Evolutionary conservation across 2,113 vertebrate genomes (phyloP).

Genomic region (Esox niger): DNA sequence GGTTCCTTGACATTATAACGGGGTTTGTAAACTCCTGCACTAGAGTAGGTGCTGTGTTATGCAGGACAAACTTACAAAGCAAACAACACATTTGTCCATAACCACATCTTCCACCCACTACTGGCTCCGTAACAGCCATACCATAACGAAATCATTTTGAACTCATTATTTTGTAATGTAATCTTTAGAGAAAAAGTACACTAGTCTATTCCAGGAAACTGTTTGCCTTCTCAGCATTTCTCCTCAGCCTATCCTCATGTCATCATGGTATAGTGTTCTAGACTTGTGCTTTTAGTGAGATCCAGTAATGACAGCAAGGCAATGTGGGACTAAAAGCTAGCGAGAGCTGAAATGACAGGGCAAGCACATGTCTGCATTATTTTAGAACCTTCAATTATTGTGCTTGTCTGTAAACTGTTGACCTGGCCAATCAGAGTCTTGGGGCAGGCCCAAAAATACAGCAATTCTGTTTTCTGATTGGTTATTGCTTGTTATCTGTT

Average conservation of each 20-base stretch:
- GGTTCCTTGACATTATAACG: too few relatives aligned
- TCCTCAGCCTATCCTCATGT: slow-evolving; percentile 58
- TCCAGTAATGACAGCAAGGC: slow-evolving; percentile 53
- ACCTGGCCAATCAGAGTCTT: slow-evolving; percentile 8
- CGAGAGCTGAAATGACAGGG: slow-evolving; percentile 42
- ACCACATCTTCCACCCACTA: slow-evolving; percentile 32
- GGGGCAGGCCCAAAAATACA: neutral
- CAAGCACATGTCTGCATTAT: slow-evolving; percentile 27
- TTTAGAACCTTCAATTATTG: slow-evolving; percentile 36
- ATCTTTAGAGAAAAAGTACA: slow-evolving; percentile 50
- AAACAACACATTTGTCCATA: slow-evolving; percentile 49
- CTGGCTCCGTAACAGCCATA: slow-evolving; percentile 47
- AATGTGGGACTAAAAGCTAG: slow-evolving; percentile 46
- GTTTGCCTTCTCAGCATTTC: slow-evolving; percentile 54
- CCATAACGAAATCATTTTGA: slow-evolving; percentile 56
- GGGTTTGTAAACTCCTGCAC: too few relatives aligned
- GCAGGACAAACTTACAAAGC: neutral
- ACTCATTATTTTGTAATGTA: slow-evolving; percentile 57
- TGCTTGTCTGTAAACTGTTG: slow-evolving; percentile 20
- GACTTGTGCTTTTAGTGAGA: slow-evolving; percentile 56
- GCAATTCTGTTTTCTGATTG: slow-evolving; percentile 6
- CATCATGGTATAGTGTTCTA: slow-evolving; percentile 43
- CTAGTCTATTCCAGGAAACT: slow-evolving; percentile 50
- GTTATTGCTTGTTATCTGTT: neutral
- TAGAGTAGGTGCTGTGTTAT: too few relatives aligned